Base-by-base conservation (phyloP, 2,888 invertebrate genomes). In the Achlya flavicornis region DNA sequence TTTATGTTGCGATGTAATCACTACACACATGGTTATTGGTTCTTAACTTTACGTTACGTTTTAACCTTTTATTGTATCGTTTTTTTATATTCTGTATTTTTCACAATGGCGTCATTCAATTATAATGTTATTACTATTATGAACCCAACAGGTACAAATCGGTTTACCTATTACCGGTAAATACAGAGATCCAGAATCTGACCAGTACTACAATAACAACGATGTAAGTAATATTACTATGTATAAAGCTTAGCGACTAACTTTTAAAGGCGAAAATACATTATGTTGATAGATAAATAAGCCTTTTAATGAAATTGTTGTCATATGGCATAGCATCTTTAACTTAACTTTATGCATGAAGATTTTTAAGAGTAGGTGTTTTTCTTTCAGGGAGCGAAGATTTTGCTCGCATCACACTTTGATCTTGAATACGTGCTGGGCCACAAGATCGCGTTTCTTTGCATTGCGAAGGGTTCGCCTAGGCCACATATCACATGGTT, bases 401-500 rank as follows among this genome's bases (percentile, higher is more conserved):
- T 98, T 67, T 91, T 96, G 48, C 94, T 97, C 74, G 97, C 98
- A 4, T 98, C 98, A 2, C 98, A 98, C 89, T 98, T 98, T 87
- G 98, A 98, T 89, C 96, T 97, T 91, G 98, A 98, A 95, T 98
- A 98, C 93, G 97, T 97, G 64, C 91, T 99, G 81, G 98, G 98
- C 0, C 98, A 98, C 87, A 98, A 98, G 92, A 98, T 98, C 70
- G 97, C 98, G 11, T 98, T 98, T 85, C 94, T 98, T 66, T 99
- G 98, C 87, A 97, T 97, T 59, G 98, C 98, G 0, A 96, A 96
- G 81, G 98, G 98, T 1, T 96, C 96, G 71, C 98, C 98, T 0
- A 93, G 98, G 58, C 98, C 98, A 0, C 97, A 97, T 73, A 98
- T 98, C 70, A 98, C 98, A 26, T 99, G 98, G 98, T 98, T 97